phyloP scores from a whole-genome alignment of 2,888 invertebrate genomes.

The Fragum sueziense region DNA sequence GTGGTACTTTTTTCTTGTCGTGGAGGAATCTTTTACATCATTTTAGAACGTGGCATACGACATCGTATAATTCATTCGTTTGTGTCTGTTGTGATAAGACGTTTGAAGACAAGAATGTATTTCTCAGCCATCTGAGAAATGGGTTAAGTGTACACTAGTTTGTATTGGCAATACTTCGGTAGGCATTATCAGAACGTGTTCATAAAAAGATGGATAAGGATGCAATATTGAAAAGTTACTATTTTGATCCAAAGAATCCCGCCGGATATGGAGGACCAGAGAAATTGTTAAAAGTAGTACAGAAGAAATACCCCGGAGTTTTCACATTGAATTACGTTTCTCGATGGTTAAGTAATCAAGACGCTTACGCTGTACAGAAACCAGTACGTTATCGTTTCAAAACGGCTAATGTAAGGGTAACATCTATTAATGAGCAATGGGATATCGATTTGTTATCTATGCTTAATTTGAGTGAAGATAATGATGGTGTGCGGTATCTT shows the following conservation, averaged over 20 bases:
- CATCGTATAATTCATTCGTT: too few relatives aligned
- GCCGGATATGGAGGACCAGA: constrained; percentile 5
- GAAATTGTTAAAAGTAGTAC: constrained; percentile 1
- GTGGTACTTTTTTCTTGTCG: too few relatives aligned
- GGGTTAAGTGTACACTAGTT: too few relatives aligned
- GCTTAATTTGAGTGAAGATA: constrained; percentile 34
- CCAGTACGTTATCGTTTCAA: constrained; percentile 36
- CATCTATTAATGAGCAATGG: constrained; percentile 40
- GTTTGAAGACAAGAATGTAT: too few relatives aligned
- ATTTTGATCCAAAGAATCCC: constrained; percentile 6
- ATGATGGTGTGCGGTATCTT: constrained; percentile 46
- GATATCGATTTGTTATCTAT: constrained; percentile 48
- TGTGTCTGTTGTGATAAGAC: too few relatives aligned
- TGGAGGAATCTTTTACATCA: too few relatives aligned
- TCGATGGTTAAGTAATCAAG: constrained; percentile 49
- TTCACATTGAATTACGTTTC: constrained; percentile 35
- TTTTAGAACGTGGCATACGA: too few relatives aligned
- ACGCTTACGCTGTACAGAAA: constrained; percentile 48
- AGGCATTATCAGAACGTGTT: too few relatives aligned
- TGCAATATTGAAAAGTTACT: constrained; percentile 1
- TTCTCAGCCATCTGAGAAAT: too few relatives aligned
- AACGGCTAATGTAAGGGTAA: constrained; percentile 44
- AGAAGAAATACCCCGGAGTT: constrained; percentile 22
- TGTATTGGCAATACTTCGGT: too few relatives aligned
- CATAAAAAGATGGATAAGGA: constrained; percentile 9